Base-by-base conservation (phyloP, 2,888 invertebrate species). In the Arenicola marina region DNA sequence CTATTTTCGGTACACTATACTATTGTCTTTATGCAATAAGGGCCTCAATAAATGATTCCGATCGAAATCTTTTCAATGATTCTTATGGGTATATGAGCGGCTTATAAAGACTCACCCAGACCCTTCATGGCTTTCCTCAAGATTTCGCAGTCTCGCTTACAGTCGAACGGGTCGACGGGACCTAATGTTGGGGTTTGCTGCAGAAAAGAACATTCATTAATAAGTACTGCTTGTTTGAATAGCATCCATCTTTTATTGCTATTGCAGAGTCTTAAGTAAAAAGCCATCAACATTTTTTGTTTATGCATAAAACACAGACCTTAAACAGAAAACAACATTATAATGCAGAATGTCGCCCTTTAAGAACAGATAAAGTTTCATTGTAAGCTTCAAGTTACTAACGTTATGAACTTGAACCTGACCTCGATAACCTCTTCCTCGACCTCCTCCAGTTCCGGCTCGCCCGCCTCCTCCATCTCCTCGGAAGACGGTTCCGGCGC, bases 61-160 rank as follows among this genome's bases (percentile, higher is more conserved):
- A n/a, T n/a, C n/a, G n/a, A 48, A 18, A 48, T 18, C 7, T 21
- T 18, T 48, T 18, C 21, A 7, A 48, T 21, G 7, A 48, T 48
- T 7, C 11, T 48, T 21, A 48, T 21, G 7, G 21, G 15, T 11
- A 53, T 28, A 28, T 11, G 7, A 29, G 24, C 26, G 44, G 28
- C 31, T 29, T 24, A 34, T 18, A 33, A 38, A 32, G 24, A 57
- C 63, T 68, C 69, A 82, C 83, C 83, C 24, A 83, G 59, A 38
- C 84, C 84, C 68, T 83, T 83, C 80, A 83, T 81, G 2, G 84
- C 83, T 51, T 73, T 76, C 26, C 74, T 70, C 32, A 84, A 63
- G 2, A 76, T 75, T 63, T 83, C 78, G 7, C 78, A 78, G 73
- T 84, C 84, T 34, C 71, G 71, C 56, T 81, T 78, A 3, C 80